Percentiles rank a stretch among this genome's conserved stretches.
Evolutionary conservation across 2,113 vertebrate genomes (phyloP).

Genomic region (Acanthochromis polyacanthus): DNA sequence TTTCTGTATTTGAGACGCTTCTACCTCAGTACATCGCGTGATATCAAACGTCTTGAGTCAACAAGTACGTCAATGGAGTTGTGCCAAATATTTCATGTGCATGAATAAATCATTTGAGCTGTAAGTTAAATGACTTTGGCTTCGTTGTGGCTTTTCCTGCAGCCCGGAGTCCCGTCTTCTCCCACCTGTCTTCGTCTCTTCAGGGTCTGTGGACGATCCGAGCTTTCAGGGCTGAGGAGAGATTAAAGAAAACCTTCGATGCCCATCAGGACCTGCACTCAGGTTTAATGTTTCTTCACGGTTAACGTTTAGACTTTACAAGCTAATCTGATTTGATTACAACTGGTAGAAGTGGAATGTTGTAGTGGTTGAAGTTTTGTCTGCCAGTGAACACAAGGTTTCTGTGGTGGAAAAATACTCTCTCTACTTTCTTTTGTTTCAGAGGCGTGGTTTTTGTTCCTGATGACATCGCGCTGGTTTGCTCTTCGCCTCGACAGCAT

Average conservation of each 20-base stretch:
- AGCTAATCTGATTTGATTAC: too few relatives aligned
- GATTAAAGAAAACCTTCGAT: slow-evolving; percentile 92
- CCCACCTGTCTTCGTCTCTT: slow-evolving; percentile 94
- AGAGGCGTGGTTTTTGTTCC: slow-evolving; percentile 97
- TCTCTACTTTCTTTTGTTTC: not conserved
- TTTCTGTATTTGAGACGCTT: slow-evolving; percentile 69
- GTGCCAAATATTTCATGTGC: too few relatives aligned
- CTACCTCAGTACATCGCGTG: slow-evolving; percentile 76
- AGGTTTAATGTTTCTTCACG: slow-evolving; percentile 79
- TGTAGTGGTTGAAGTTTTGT: too few relatives aligned
- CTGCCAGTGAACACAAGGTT: not conserved
- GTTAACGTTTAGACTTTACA: not conserved
- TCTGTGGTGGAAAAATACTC: not conserved
- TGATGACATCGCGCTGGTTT: slow-evolving; percentile 96
- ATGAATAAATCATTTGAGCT: too few relatives aligned
- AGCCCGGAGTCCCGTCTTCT: slow-evolving; percentile 97
- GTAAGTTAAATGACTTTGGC: not conserved
- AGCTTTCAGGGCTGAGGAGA: slow-evolving; percentile 89
- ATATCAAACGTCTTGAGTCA: slow-evolving; percentile 91
- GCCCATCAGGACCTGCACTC: slow-evolving; percentile 94
- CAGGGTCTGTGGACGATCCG: slow-evolving; percentile 96
- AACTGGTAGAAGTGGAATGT: too few relatives aligned
- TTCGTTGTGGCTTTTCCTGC: slow-evolving; percentile 1
- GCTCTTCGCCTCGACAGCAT: slow-evolving; percentile 94
- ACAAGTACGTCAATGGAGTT: slow-evolving; percentile 80